These are phyloP conservation scores for Poeciliopsis turneri DNA, from an alignment of 2,797 vertebrate species.

Conservation along the genomic window DNA sequence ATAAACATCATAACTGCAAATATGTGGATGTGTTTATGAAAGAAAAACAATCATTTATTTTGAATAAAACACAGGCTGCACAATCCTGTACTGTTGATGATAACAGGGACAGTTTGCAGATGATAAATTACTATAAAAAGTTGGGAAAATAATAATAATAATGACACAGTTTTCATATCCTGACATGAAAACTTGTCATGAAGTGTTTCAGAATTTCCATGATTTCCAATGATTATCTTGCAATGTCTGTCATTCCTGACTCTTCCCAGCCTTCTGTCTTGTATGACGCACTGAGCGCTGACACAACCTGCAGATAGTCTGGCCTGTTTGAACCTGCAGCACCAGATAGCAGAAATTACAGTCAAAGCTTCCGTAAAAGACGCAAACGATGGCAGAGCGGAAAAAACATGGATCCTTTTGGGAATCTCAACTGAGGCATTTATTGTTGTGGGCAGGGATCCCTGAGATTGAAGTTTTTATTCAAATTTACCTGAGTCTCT, in stretches of 20 bases:
- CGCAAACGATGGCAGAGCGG: not conserved
- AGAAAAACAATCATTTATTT: not conserved
- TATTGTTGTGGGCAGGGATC: slow-evolving; percentile 25
- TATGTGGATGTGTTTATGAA: not conserved
- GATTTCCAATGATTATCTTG: slow-evolving; percentile 16
- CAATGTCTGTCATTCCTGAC: slow-evolving; percentile 2
- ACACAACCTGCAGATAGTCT: slow-evolving; percentile 12
- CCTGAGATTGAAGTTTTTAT: slow-evolving; percentile 28
- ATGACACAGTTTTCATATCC: not conserved
- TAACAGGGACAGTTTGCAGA: not conserved
- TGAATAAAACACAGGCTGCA: not conserved
- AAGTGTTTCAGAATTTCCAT: not conserved
- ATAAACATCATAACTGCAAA: not conserved
- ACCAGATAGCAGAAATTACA: not conserved
- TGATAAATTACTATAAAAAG: too few relatives aligned
- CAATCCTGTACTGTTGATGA: not conserved
- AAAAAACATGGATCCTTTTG: not conserved
- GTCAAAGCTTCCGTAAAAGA: slow-evolving; percentile 16
- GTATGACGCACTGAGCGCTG: slow-evolving; percentile 12
- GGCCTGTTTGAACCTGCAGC: slow-evolving; percentile 28
- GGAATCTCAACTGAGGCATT: slow-evolving; percentile 18
- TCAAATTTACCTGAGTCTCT: not conserved
- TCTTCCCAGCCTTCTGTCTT: not conserved
- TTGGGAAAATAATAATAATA: not conserved
- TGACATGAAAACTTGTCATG: not conserved